phyloP scores from a whole-genome alignment of 2,888 invertebrate species.

The Crocallis elinguaria region DNA sequence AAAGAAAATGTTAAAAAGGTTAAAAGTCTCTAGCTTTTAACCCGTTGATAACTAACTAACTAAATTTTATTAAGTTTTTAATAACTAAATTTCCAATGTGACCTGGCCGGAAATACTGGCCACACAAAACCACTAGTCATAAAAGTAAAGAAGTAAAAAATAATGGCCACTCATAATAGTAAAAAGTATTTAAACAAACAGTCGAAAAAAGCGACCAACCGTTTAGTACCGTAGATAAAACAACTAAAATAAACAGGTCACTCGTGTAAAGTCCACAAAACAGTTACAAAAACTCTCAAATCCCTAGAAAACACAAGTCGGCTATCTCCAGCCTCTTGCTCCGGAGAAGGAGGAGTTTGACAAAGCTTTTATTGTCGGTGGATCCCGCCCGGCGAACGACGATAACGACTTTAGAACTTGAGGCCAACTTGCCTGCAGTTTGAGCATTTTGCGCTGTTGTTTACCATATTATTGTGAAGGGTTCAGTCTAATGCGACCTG shows the following conservation, averaged over 20 bases:
- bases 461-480: slow-evolving; percentile 25
- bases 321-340: slow-evolving; percentile 55
- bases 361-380: slow-evolving; percentile 77
- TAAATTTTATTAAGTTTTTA: too few relatives aligned
- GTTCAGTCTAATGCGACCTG: slow-evolving; percentile 4
- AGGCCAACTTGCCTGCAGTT: slow-evolving; percentile 28
- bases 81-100: too few relatives aligned
- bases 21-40: too few relatives aligned
- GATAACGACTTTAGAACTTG: slow-evolving; percentile 75
- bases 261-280: slow-evolving; percentile 15
- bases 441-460: slow-evolving; percentile 28
- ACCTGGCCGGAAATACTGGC: too few relatives aligned
- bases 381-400: slow-evolving; percentile 54
- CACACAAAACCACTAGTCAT: too few relatives aligned
- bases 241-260: slow-evolving; percentile 21
- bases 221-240: slow-evolving; percentile 10
- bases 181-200: not conserved
- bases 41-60: too few relatives aligned
- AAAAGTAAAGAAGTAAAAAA: too few relatives aligned
- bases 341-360: slow-evolving; percentile 64
- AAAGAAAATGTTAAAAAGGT: too few relatives aligned
- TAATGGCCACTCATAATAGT: too few relatives aligned
- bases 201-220: slow-evolving; percentile 3
- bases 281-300: slow-evolving; percentile 25
- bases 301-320: slow-evolving; percentile 66